Evolutionary conservation across 2,888 invertebrate genomes (phyloP), one percentile per base, ranked within the genome.

Genomic region (Eilema depressum): DNA sequence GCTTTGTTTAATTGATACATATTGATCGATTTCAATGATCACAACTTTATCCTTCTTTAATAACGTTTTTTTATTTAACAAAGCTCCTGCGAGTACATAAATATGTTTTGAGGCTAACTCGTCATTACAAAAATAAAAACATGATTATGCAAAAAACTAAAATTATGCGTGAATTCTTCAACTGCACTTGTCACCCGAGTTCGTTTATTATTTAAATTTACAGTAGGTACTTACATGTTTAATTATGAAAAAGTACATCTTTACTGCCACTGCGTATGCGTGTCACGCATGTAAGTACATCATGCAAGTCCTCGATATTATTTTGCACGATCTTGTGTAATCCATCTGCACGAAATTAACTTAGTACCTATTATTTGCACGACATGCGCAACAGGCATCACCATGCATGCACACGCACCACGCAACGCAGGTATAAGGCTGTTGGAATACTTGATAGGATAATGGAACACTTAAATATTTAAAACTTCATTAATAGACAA

Each of bases 401-500:
- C 12, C 1, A 41, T 17, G 41, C 41, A 5, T 37, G 33, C 33
- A 37, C 33, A 12, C 12, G 12, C 11, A 37, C 3, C 12, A 41
- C 14, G 17, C 41, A 41, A 3, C 41, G 41, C 41, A 41, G 17
- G 17, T 17, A 41, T 3, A 1, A 2, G 4, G 11, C 41, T 41
- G 41, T 41, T 41, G 41, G 41, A 41, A 41, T 41, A 80, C 77
- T 79, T 76, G 70, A 70, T 80, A 82, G 75, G 73, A 81, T 80
- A 83, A 83, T 83, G 89, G 87, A 91, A 91, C 89, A 90, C 87
- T 87, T 88, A 88, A 78, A 82, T 76, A 80, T 79, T 81, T 75
- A 80, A 84, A 88, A 85, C 83, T 82, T 84, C 76, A 84, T 75
- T 87, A 88, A 88, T 88, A 91, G 88, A 89, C 87, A 88, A 84